These are phyloP conservation scores for Allolobophora icterica DNA, from an alignment of 2,888 invertebrate species.

Conservation along the genomic window DNA sequence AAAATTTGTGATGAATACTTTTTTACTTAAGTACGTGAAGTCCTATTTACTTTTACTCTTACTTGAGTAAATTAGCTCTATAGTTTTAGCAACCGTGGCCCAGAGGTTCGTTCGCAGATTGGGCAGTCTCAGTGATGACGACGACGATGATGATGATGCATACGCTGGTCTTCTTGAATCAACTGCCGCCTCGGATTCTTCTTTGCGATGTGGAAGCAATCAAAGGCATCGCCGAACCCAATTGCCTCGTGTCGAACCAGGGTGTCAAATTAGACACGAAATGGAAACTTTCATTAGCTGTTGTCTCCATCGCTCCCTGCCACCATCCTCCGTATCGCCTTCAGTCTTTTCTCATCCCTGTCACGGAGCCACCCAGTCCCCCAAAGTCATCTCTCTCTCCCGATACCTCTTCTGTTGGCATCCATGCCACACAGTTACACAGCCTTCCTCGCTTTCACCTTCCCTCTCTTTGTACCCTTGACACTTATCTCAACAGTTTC, in stretches of 20 bases:
- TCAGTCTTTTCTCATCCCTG: too few relatives aligned
- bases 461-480: background rate
- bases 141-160: slow-evolving; percentile 27
- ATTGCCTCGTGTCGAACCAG: background rate
- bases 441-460: background rate
- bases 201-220: background rate
- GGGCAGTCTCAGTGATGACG: slow-evolving; percentile 28
- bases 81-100: too few relatives aligned
- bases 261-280: slow-evolving; percentile 9
- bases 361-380: too few relatives aligned
- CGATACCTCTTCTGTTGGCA: too few relatives aligned
- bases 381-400: too few relatives aligned
- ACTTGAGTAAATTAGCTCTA: too few relatives aligned
- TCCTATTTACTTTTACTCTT: too few relatives aligned
- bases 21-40: too few relatives aligned
- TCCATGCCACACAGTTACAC: too few relatives aligned
- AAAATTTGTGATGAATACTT: too few relatives aligned
- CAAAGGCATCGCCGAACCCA: background rate
- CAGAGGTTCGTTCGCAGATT: background rate
- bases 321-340: background rate
- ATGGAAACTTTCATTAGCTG: slow-evolving; percentile 14
- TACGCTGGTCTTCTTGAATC: background rate
- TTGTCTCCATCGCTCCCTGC: background rate
- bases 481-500: too few relatives aligned
- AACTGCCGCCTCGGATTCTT: background rate